Conservation (phyloP, 2,797 vertebrate genomes). For the Myoxocephalus aenaeus region DNA sequence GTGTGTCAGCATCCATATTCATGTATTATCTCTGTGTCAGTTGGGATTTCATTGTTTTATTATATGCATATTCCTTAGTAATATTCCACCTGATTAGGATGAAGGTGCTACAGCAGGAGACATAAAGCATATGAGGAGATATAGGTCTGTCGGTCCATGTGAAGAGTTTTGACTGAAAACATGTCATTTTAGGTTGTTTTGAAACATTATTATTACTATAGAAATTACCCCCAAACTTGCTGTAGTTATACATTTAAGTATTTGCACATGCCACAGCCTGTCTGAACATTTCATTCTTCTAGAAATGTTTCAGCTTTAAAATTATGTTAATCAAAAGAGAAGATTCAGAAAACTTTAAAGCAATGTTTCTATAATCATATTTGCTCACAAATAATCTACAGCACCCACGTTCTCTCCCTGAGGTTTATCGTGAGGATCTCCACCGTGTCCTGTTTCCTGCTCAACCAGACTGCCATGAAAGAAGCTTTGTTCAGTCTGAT, state of each 20-base stretch:
- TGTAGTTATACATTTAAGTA: background rate
- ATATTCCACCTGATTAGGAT: too few relatives aligned
- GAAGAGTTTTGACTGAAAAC: too few relatives aligned
- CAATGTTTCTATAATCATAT: too few relatives aligned
- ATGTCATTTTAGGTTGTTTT: background rate
- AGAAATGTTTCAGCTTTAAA: background rate
- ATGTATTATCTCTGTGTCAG: background rate
- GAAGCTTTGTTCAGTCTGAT: constrained; percentile 67
- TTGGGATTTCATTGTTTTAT: background rate
- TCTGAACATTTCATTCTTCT: background rate
- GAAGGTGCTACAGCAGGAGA: background rate
- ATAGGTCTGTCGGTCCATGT: background rate
- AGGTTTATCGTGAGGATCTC: constrained; percentile 31
- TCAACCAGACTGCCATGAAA: constrained; percentile 59
- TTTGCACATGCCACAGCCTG: background rate
- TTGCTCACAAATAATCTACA: too few relatives aligned
- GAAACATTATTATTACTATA: background rate
- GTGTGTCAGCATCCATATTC: too few relatives aligned
- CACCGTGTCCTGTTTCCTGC: constrained; percentile 16
- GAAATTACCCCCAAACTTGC: background rate
- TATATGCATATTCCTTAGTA: too few relatives aligned
- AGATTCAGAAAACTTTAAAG: background rate
- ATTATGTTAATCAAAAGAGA: background rate
- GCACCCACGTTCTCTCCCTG: too few relatives aligned
- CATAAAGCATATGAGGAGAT: background rate